phyloP scores from a whole-genome alignment of 2,888 invertebrate species.

The Leptopilina myrica region DNA sequence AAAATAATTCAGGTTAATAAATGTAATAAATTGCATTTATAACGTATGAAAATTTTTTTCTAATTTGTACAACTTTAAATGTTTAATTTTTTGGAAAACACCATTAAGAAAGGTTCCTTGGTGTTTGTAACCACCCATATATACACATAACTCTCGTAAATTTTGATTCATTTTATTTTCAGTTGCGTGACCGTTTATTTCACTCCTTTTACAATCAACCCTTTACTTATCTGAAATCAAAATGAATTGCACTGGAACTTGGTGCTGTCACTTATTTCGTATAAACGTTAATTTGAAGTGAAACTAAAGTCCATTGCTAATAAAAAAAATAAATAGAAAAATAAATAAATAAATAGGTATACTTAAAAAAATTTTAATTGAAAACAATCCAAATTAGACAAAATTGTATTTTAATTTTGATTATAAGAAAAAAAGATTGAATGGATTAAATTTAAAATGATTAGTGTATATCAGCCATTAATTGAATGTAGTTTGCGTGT shows the following conservation, averaged over 20 bases:
- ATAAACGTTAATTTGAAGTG: constrained; percentile 9
- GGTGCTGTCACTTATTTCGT: constrained; percentile 29
- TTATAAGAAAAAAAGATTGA: too few species aligned
- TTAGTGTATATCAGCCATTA: neutral
- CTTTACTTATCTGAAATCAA: constrained; percentile 32
- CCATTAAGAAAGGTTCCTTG: neutral
- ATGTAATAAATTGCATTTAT: too few species aligned
- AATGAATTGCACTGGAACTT: constrained; percentile 27
- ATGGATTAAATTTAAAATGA: neutral
- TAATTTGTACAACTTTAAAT: too few species aligned
- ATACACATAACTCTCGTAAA: neutral
- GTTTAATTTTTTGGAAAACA: neutral
- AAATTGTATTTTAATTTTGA: too few species aligned
- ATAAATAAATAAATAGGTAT: too few species aligned
- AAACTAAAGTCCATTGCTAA: neutral
- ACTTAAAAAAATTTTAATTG: too few species aligned
- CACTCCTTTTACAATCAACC: constrained; percentile 20
- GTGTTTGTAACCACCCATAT: neutral
- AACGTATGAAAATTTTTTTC: too few species aligned
- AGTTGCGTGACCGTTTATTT: constrained; percentile 23
- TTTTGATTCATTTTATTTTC: constrained; percentile 22
- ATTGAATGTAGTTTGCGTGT: constrained; percentile 54
- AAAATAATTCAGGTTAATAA: too few species aligned
- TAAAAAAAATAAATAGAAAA: too few species aligned
- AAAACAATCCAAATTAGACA: too few species aligned